Evolutionary conservation across 2,888 invertebrate genomes (phyloP), one percentile per base, ranked within the genome.

Genomic region (Nasonovia ribisnigri): DNA sequence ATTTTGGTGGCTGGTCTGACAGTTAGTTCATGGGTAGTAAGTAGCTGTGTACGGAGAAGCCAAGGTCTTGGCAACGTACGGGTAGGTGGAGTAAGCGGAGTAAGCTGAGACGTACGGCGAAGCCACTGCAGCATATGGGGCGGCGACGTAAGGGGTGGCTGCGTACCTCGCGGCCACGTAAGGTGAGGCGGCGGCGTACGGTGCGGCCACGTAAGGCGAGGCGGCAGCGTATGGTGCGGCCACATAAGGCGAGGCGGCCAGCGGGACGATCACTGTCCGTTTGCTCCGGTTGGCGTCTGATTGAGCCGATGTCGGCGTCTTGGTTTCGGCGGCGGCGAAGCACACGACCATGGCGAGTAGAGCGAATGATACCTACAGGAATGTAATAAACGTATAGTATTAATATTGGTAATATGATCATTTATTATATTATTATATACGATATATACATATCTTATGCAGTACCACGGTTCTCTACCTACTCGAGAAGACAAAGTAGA

Each of bases 11-110:
- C 24, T 11, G 20, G 16, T 11, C 24, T 36, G 11, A 16, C 36
- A 26, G 54, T 42, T 42, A 10, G 42, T 11, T 84, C 51, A 91
- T 26, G 84, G 84, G 42, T 84, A 91, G 84, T 91, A 91, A 20
- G 91, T 51, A 36, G 77, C 77, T 77, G 36, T 36, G 77, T 91
- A 84, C 36, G 77, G 91, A 0, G 91, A 91, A 10, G 51, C 16
- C 48, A 84, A 84, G 26, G 91, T 91, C 84, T 36, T 91, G 42
- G 91, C 84, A 13, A 84, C 84, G 42, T 91, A 91, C 16, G 91
- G 91, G 77, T 91, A 91, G 8, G 84, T 36, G 16, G 67, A 77
- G 20, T 77, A 77, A 77, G 77, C 36, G 36, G 67, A 67, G 77
- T 90, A 90, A 5, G 90, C 36, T 5, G 91, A 91, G 46, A 91